Evolutionary conservation across 2,888 invertebrate species (phyloP).

Genomic region (Celastrina argiolus): DNA sequence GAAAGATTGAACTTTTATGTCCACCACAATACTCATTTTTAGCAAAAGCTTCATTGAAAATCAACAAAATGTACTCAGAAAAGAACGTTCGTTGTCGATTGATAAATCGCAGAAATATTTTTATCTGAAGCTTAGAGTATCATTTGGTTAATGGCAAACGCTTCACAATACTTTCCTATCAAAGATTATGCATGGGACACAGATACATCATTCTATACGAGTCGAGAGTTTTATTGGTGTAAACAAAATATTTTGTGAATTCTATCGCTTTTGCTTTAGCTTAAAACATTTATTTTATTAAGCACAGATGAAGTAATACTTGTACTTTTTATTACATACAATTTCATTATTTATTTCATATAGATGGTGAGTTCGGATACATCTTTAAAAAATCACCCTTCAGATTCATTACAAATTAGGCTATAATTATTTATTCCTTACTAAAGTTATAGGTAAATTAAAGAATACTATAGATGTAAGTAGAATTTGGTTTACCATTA

Average conservation of each 20-base stretch:
- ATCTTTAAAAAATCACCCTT: no score
- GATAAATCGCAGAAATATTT: conserved; percentile 62
- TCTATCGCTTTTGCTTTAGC: no score
- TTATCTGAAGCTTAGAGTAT: conserved; percentile 65
- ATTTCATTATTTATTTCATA: no score
- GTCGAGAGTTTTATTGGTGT: no score
- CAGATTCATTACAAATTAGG: no score
- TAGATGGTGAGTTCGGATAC: no score
- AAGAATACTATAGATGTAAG: no score
- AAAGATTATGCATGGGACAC: conserved; percentile 42
- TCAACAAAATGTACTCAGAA: not conserved
- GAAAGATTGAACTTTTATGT: not conserved
- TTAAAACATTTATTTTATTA: not conserved
- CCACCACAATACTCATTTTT: not conserved
- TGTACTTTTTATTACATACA: no score
- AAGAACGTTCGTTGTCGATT: conserved; percentile 7
- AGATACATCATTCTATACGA: not conserved
- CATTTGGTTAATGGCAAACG: conserved; percentile 69
- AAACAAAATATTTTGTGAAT: no score
- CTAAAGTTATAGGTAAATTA: no score
- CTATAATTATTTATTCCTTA: no score
- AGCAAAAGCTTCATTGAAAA: not conserved
- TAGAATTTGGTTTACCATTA: no score
- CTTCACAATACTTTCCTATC: conserved; percentile 42
- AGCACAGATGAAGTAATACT: not conserved